Percentiles rank a stretch among this genome's conserved stretches.
Evolutionary conservation across 2,797 vertebrate genomes (phyloP).

Genomic region (Dermochelys coriacea): DNA sequence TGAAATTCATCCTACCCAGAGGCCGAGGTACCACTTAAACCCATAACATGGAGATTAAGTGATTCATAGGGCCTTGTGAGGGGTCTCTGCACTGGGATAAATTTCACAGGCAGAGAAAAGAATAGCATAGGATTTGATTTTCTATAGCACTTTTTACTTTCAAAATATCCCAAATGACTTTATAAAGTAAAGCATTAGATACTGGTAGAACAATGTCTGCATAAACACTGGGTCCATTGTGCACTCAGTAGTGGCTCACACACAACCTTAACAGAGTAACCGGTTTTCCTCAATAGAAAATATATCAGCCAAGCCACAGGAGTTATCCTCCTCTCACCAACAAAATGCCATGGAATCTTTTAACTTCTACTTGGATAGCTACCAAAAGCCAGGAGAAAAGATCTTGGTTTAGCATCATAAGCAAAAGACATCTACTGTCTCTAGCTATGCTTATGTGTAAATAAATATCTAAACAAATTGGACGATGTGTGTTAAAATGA

Average conservation of each 20-base stretch:
- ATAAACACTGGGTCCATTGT: not conserved
- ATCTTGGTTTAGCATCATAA: not conserved
- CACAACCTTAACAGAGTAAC: not conserved
- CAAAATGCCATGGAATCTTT: not conserved
- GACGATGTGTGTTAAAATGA: not conserved
- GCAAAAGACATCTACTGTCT: not conserved
- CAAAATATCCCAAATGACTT: not conserved
- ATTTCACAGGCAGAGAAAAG: not conserved
- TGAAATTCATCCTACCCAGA: conserved; percentile 12
- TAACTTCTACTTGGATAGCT: not conserved
- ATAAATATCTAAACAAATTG: not conserved
- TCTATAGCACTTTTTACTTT: not conserved
- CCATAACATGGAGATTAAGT: accelerated
- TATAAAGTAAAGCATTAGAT: not conserved
- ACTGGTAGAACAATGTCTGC: not conserved
- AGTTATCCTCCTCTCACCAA: not conserved
- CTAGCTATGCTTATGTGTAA: not conserved
- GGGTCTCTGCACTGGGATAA: not conserved
- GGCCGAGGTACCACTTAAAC: not conserved
- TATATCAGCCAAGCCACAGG: not conserved
- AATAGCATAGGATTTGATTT: not conserved
- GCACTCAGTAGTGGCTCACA: not conserved
- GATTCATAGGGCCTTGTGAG: not conserved
- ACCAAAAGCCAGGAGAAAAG: not conserved
- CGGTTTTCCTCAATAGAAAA: not conserved